Conservation (phyloP, 2,888 invertebrate genomes). For the Arctia plantaginis region DNA sequence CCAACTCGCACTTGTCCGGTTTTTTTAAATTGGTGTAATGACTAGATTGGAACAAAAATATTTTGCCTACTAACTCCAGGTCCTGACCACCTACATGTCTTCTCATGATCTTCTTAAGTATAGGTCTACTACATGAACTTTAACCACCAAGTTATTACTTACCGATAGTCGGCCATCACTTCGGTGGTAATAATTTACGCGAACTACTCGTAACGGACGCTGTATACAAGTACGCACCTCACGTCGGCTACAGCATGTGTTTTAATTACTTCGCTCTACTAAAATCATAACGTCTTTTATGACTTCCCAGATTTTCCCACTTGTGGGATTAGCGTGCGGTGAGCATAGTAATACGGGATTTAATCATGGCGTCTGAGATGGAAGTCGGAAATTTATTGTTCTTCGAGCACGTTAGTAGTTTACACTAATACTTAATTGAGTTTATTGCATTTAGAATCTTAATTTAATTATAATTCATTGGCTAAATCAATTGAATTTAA, state of each 20-base stretch:
- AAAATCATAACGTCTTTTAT: slow-evolving; percentile 48
- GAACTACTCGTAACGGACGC: slow-evolving; percentile 22
- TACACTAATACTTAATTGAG: slow-evolving; percentile 11
- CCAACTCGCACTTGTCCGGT: too few species aligned
- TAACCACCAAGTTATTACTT: not conserved
- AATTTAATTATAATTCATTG: not conserved
- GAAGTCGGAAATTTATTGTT: slow-evolving; percentile 19
- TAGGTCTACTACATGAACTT: not conserved
- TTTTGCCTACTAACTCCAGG: too few species aligned
- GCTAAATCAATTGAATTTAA: not conserved
- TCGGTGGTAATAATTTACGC: slow-evolving; percentile 16
- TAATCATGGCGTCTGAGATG: slow-evolving; percentile 16
- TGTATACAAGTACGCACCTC: slow-evolving; percentile 32
- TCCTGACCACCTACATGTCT: not conserved
- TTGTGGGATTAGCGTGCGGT: slow-evolving; percentile 39
- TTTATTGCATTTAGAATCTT: slow-evolving; percentile 3
- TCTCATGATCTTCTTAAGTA: not conserved
- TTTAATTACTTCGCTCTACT: slow-evolving; percentile 50
- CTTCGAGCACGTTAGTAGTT: slow-evolving; percentile 15
- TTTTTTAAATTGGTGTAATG: too few species aligned
- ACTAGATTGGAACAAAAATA: too few species aligned
- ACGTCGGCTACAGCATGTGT: slow-evolving; percentile 41
- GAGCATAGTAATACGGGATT: slow-evolving; percentile 19
- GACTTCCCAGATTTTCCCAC: slow-evolving; percentile 47
- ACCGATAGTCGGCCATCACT: not conserved